Evolutionary conservation across 2,113 vertebrate species (phyloP).

Genomic region (Larimichthys crocea): DNA sequence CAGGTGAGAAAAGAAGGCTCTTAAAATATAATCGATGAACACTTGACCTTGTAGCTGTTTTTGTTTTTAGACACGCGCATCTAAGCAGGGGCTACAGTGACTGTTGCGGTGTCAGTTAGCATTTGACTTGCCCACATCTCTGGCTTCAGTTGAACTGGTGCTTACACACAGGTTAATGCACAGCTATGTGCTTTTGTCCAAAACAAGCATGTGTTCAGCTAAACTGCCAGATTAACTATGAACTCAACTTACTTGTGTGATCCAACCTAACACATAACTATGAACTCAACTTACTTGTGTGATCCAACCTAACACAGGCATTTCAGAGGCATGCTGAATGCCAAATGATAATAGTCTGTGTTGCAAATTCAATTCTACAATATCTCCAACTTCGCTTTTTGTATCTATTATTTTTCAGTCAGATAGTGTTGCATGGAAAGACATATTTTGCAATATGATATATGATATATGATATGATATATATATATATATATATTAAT

Average conservation of each 20-base stretch:
- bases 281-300: background rate
- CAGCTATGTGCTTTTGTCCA: background rate
- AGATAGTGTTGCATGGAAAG: background rate
- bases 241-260: background rate
- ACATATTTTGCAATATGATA: background rate
- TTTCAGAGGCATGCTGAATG: too few relatives aligned
- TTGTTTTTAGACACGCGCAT: slow-evolving; percentile 27
- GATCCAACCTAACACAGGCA: too few relatives aligned
- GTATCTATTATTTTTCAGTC: background rate
- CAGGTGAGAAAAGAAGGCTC: slow-evolving; percentile 28
- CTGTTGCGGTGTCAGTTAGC: slow-evolving; percentile 31
- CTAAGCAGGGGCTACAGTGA: background rate
- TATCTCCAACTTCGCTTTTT: too few relatives aligned
- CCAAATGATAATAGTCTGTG: too few relatives aligned
- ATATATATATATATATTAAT: background rate
- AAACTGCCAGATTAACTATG: background rate
- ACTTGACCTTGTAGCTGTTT: slow-evolving; percentile 39
- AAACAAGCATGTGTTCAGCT: background rate
- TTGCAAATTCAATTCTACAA: too few relatives aligned
- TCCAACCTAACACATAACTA: too few relatives aligned
- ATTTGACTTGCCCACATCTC: slow-evolving; percentile 13
- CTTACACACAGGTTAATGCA: background rate
- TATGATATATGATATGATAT: too few relatives aligned
- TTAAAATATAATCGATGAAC: slow-evolving; percentile 42
- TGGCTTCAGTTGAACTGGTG: slow-evolving; percentile 11